A percentile compares a stretch with the other conserved stretches of the same genome.
phyloP scores from a whole-genome alignment of 2,797 vertebrate genomes.

The Geotrypetes seraphini region DNA sequence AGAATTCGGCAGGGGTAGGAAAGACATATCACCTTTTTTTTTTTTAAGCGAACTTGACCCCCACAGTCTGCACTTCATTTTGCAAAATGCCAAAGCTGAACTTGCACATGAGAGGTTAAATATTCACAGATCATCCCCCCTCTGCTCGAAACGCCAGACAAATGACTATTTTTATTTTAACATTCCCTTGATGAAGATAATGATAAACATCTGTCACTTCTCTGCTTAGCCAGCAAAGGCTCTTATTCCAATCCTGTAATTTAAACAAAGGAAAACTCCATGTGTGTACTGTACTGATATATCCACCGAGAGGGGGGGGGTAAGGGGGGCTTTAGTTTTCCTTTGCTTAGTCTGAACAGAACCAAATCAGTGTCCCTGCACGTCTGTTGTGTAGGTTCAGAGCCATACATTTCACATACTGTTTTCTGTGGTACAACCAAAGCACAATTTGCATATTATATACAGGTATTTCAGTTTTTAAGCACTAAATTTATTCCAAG shows the following conservation, averaged over 20 bases:
- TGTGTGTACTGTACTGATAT: slow-evolving; percentile 6
- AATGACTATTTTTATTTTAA: slow-evolving; percentile 62
- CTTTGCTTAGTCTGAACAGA: no score
- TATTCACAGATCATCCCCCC: slow-evolving; percentile 42
- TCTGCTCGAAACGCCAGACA: slow-evolving; percentile 52
- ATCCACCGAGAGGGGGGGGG: no score
- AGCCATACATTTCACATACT: no score
- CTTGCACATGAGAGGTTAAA: slow-evolving; percentile 48
- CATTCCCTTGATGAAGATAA: slow-evolving; percentile 65
- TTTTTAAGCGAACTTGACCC: slow-evolving; percentile 26
- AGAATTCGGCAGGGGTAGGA: slow-evolving; percentile 23
- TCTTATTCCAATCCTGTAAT: slow-evolving; percentile 48
- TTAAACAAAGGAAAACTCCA: slow-evolving; percentile 41
- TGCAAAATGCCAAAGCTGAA: slow-evolving; percentile 42
- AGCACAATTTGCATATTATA: no score
- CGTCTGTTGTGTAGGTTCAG: neutral
- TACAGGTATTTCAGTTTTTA: no score
- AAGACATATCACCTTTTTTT: slow-evolving; percentile 23
- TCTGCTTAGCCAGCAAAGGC: slow-evolving; percentile 41
- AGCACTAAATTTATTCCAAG: no score
- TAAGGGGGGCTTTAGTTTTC: no score
- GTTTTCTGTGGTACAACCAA: no score
- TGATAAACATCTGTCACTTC: slow-evolving; percentile 60
- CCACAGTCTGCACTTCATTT: slow-evolving; percentile 25
- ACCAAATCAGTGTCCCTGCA: neutral